Conservation (phyloP, 2,797 vertebrate species). For the Ctenopoma multispine region DNA sequence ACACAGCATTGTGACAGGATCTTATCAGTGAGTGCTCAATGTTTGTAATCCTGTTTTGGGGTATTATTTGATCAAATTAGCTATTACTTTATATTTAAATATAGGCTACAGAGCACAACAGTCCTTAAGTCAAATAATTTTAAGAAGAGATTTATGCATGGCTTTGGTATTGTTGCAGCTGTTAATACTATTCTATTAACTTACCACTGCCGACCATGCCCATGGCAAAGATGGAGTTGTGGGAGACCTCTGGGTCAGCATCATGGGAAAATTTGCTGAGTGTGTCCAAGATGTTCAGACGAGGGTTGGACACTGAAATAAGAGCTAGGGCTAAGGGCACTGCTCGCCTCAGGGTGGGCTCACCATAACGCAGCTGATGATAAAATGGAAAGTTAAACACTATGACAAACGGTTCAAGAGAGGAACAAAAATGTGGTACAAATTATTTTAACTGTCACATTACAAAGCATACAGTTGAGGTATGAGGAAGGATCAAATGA, state of each 20-base stretch:
- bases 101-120: neutral
- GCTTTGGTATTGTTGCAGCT: neutral
- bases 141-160: neutral
- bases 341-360: conserved; percentile 93
- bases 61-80: no score
- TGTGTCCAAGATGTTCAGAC: conserved; percentile 97
- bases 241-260: conserved; percentile 96
- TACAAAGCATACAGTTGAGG: neutral
- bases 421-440: neutral
- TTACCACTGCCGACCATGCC: conserved; percentile 99
- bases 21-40: no score
- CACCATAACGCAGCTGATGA: conserved; percentile 92
- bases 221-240: conserved; percentile 99
- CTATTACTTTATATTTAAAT: neutral
- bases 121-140: neutral
- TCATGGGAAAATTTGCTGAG: conserved; percentile 99
- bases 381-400: neutral
- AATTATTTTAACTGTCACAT: neutral
- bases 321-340: conserved; percentile 95
- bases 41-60: no score
- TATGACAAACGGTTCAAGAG: neutral
- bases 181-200: conserved; percentile 30
- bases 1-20: neutral
- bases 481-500: neutral
- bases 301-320: conserved; percentile 97